Evolutionary conservation across 1,140 invertebrate genomes (phyloP), one percentile per base, ranked within the genome.

Genomic region (Bicyclus anynana): DNA sequence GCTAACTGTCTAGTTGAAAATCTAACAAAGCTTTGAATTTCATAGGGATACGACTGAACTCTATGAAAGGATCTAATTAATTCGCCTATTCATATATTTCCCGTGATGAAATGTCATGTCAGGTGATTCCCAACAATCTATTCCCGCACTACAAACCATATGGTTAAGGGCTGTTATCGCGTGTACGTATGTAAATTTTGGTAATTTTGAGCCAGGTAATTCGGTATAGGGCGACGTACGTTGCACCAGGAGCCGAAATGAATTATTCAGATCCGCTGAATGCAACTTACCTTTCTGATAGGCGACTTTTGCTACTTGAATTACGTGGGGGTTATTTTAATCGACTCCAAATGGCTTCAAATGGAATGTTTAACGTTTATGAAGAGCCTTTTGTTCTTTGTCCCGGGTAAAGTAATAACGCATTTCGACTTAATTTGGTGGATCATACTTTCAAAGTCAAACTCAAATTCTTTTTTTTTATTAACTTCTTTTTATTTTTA

Each of bases 241-340:
- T 16, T 64, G 69, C 63, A 68, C 54, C 62, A 40, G 52, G 59
- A 66, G 62, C 50, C 67, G 54, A 59, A 56, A 76, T 74, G 75
- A 72, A 76, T 78, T 74, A 78, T 78, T 75, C 70, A 74, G 62
- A 55, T 60, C 65, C 60, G 67, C 54, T 73, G 67, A 69, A 71
- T 72, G 72, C 65, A 65, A 58, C 46, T 63, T 50, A 58, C 61
- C 59, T 58, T 53, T 53, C 51, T 20, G 40, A 12, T 44, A 20
- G 40, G 40, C 37, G 37, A 20, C 40, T 20, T 44, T 44, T 20
- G 17, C 40, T 20, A 20, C 16, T 44, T 20, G 21, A 16, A 47
- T 55, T 55, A 35, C 16, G 38, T 37, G 20, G n/a, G 18, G 20
- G 21, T 55, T 55, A 47, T 23, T 20, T 21, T 46, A n/a, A 37